Evolutionary conservation across 1,140 invertebrate genomes (phyloP).

Genomic region (Adoxophyes honmai): DNA sequence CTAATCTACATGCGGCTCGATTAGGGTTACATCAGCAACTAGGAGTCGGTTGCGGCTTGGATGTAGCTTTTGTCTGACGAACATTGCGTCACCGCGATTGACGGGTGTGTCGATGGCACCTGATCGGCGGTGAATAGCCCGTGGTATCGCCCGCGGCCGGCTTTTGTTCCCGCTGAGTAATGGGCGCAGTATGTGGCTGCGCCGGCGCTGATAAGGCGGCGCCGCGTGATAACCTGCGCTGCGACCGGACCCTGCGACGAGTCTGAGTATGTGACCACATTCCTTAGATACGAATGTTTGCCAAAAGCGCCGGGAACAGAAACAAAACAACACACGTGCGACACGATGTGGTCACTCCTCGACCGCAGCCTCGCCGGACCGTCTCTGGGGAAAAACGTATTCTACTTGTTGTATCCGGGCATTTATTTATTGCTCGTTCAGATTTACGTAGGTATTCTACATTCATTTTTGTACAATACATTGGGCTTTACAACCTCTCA

Average conservation of each 20-base stretch:
- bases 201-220: slow-evolving; percentile 53
- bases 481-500: too few relatives aligned
- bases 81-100: not conserved
- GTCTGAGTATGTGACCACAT: slow-evolving; percentile 11
- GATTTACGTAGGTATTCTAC: too few relatives aligned
- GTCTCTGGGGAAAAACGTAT: not conserved
- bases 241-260: not conserved
- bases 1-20: slow-evolving; percentile 7
- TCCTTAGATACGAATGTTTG: not conserved
- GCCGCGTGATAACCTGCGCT: slow-evolving; percentile 27
- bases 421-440: too few relatives aligned
- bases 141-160: slow-evolving; percentile 21
- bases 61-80: not conserved
- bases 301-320: not conserved
- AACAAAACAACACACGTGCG: not conserved
- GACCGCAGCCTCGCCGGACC: not conserved
- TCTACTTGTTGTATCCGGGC: too few relatives aligned
- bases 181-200: slow-evolving; percentile 26
- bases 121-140: slow-evolving; percentile 11
- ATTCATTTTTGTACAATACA: too few relatives aligned
- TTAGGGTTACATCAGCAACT: not conserved
- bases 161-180: slow-evolving; percentile 34
- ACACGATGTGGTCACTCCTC: not conserved
- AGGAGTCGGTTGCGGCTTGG: not conserved
- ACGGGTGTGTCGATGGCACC: not conserved